Evolutionary conservation across 2,797 vertebrate genomes (phyloP).

Genomic region (Pogoniulus pusillus): DNA sequence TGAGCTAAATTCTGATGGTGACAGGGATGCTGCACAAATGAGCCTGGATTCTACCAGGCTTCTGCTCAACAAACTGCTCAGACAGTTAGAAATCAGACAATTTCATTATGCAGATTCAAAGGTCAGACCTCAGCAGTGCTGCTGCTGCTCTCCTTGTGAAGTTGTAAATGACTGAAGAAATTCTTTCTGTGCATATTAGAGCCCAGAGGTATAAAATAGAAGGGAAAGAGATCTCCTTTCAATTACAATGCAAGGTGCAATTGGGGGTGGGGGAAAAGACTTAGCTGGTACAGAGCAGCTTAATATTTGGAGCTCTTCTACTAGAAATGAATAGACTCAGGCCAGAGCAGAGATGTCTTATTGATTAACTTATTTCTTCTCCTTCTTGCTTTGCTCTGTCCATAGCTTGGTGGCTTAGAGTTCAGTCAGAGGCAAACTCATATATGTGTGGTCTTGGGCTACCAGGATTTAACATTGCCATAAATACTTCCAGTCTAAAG

Average conservation of each 20-base stretch:
- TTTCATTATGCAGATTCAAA: not conserved
- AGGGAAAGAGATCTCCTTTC: not conserved
- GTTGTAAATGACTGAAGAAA: not conserved
- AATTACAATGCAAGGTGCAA: not conserved
- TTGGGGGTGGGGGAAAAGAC: not conserved
- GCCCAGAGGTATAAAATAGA: not conserved
- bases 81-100: slow-evolving; percentile 1
- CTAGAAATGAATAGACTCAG: not conserved
- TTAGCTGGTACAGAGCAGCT: not conserved
- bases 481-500: too few species aligned
- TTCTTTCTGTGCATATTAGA: not conserved
- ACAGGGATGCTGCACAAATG: not conserved
- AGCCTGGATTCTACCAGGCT: not conserved
- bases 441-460: not conserved
- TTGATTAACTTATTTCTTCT: not conserved
- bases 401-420: not conserved
- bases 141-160: not conserved
- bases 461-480: not conserved
- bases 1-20: not conserved
- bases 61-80: slow-evolving; percentile 34
- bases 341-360: not conserved
- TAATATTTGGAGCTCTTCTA: not conserved
- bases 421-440: not conserved
- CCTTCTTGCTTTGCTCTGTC: not conserved
- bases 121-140: not conserved